Percentiles rank a stretch among this genome's conserved stretches.
phyloP scores from a whole-genome alignment of 2,888 invertebrate species.

The Microplitis manilae region DNA sequence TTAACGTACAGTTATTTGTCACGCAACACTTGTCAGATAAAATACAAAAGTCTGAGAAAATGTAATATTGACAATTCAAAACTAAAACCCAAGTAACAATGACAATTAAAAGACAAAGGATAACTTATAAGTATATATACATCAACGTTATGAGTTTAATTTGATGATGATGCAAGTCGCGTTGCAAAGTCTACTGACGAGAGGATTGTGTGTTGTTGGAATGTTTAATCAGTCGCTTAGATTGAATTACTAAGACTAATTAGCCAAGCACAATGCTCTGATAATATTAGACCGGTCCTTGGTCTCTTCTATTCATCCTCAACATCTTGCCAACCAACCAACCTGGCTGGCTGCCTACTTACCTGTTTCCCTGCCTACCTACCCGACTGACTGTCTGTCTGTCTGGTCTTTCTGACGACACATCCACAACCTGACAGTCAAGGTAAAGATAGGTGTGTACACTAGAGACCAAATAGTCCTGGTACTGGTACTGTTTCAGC shows the following conservation, averaged over 20 bases:
- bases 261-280: constrained; percentile 70
- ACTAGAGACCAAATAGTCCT: constrained; percentile 48
- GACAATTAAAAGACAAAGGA: constrained; percentile 13
- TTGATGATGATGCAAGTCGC: constrained; percentile 34
- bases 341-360: constrained; percentile 9
- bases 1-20: constrained; percentile 19
- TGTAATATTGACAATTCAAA: neutral
- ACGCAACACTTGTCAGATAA: constrained; percentile 1
- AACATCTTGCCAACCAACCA: constrained; percentile 18
- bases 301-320: constrained; percentile 38
- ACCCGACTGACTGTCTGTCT: constrained; percentile 19
- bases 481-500: neutral
- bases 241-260: constrained; percentile 70
- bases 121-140: neutral
- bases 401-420: constrained; percentile 1
- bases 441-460: constrained; percentile 32
- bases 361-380: constrained; percentile 3
- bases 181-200: constrained; percentile 45
- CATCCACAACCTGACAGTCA: neutral
- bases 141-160: neutral
- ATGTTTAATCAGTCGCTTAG: constrained; percentile 68
- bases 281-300: constrained; percentile 66
- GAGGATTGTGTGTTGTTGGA: constrained; percentile 53
- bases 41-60: neutral
- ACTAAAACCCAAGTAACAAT: constrained; percentile 31